Evolutionary conservation across 2,113 vertebrate genomes (phyloP).

Genomic region (Tachysurus fulvidraco): DNA sequence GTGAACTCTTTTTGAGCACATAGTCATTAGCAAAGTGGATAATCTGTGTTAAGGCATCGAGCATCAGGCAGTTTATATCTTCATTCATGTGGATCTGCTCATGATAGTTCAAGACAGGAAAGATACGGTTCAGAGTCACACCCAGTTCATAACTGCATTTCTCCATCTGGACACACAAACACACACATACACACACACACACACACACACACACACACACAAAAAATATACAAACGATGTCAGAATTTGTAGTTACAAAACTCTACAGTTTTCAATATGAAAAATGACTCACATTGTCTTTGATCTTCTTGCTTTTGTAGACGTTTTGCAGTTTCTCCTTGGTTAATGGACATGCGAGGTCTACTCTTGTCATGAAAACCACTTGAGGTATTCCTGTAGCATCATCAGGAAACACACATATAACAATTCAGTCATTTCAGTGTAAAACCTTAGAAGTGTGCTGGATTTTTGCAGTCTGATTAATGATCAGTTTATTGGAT

Average conservation of each 20-base stretch:
- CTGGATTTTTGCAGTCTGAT: background rate
- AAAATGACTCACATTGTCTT: conserved; percentile 6
- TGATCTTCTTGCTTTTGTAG: conserved; percentile 34
- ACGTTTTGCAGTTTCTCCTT: background rate
- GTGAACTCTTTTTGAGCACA: background rate
- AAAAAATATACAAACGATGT: background rate
- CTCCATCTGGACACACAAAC: background rate
- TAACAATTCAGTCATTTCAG: background rate
- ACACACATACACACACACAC: background rate
- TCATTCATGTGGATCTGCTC: background rate
- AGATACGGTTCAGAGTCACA: conserved; percentile 29
- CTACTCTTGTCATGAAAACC: conserved; percentile 17
- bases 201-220: too few relatives aligned
- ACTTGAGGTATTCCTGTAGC: conserved; percentile 31
- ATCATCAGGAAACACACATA: background rate
- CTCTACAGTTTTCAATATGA: background rate
- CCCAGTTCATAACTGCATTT: conserved; percentile 5
- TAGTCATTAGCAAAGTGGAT: conserved; percentile 13
- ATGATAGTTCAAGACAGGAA: conserved; percentile 34
- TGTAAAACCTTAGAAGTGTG: background rate
- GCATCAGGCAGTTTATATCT: conserved; percentile 28
- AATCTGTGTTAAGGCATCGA: conserved; percentile 27
- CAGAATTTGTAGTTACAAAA: background rate
- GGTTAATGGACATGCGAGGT: background rate
- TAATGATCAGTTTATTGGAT: background rate